phyloP scores from a whole-genome alignment of 2,888 invertebrate genomes.

The Bimastos eiseni region DNA sequence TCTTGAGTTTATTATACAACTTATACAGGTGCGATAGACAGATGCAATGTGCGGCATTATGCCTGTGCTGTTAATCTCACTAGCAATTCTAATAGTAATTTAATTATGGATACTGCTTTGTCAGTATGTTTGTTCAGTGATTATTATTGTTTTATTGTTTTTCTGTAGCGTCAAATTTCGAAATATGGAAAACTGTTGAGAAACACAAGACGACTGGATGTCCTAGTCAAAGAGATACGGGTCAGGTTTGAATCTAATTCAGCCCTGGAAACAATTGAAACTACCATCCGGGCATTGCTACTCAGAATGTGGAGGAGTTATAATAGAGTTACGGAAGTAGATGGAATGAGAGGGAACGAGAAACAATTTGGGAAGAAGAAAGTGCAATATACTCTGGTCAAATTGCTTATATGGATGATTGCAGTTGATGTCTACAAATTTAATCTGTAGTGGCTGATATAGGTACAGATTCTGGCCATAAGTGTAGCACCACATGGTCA shows the following conservation, averaged over 20 bases:
- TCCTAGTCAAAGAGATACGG: slow-evolving; percentile 73
- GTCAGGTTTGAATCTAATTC: neutral
- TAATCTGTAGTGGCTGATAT: neutral
- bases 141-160: slow-evolving; percentile 36
- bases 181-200: slow-evolving; percentile 74
- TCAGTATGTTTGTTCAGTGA: neutral
- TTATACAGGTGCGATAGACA: neutral
- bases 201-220: slow-evolving; percentile 72
- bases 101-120: neutral
- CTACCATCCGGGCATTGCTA: neutral
- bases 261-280: neutral
- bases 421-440: neutral
- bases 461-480: neutral
- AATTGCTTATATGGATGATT: neutral
- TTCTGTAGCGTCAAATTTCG: slow-evolving; percentile 75
- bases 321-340: neutral
- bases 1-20: neutral
- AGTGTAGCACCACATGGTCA: neutral
- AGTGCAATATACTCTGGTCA: neutral
- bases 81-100: neutral
- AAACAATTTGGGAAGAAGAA: neutral
- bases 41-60: neutral
- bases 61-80: neutral
- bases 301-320: neutral
- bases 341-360: neutral